phyloP scores from a whole-genome alignment of 2,888 invertebrate genomes.

The Drosophila subsilvestris region DNA sequence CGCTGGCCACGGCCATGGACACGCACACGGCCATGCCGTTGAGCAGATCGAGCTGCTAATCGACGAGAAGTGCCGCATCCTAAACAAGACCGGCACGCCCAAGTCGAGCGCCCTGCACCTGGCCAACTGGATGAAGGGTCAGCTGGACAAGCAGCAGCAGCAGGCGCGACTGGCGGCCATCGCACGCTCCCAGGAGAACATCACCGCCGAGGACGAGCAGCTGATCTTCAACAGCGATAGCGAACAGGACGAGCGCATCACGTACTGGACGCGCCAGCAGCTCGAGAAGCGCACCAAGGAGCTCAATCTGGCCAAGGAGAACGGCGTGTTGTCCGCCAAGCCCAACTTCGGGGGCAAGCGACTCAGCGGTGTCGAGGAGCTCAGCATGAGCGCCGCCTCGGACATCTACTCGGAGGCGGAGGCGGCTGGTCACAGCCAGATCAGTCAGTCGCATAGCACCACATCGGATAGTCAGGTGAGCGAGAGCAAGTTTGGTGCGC shows the following conservation, averaged over 20 bases:
- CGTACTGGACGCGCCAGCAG: constrained; percentile 89
- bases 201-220: constrained; percentile 82
- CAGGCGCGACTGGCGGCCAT: constrained; percentile 81
- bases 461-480: constrained; percentile 91
- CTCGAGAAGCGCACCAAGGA: constrained; percentile 89
- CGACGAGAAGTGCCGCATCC: constrained; percentile 87
- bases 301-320: constrained; percentile 86
- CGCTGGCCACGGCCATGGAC: constrained; percentile 49
- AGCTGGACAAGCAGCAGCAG: constrained; percentile 87
- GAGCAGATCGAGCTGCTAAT: constrained; percentile 87
- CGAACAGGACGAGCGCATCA: constrained; percentile 83
- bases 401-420: constrained; percentile 81
- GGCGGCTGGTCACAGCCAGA: constrained; percentile 82
- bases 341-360: constrained; percentile 81
- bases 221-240: constrained; percentile 75
- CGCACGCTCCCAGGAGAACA: constrained; percentile 77
- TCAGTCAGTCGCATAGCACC: constrained; percentile 89
- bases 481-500: background rate
- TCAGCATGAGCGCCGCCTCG: constrained; percentile 82
- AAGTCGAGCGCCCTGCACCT: constrained; percentile 90
- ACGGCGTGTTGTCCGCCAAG: constrained; percentile 74
- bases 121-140: constrained; percentile 92
- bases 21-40: constrained; percentile 69
- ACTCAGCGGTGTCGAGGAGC: constrained; percentile 84
- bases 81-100: constrained; percentile 87